Percentiles rank a stretch among this genome's conserved stretches.
phyloP scores from a whole-genome alignment of 2,888 invertebrate genomes.

The Steinernema carpocapsae region DNA sequence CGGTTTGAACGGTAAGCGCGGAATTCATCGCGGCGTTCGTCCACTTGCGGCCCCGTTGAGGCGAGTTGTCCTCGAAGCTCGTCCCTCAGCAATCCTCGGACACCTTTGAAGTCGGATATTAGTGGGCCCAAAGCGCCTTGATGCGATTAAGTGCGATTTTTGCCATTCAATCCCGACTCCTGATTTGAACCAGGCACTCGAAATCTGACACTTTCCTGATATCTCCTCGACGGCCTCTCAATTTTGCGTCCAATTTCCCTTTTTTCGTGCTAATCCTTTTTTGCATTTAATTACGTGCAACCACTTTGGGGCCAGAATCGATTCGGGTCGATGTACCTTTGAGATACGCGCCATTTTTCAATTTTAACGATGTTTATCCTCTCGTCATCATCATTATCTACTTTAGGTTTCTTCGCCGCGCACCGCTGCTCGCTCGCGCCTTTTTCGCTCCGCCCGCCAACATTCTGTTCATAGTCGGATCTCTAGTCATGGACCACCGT shows the following conservation, averaged over 20 bases:
- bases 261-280: too few species aligned
- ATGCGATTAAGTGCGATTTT: constrained; percentile 15
- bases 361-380: constrained; percentile 1
- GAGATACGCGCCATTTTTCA: constrained; percentile 30
- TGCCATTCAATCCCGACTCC: constrained; percentile 9
- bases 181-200: constrained; percentile 20
- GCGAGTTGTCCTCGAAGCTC: not conserved
- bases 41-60: not conserved
- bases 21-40: constrained; percentile 20
- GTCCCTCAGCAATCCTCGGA: not conserved
- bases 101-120: constrained; percentile 25
- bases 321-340: constrained; percentile 27
- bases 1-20: constrained; percentile 13
- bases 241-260: not conserved
- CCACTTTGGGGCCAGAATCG: not conserved
- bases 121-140: not conserved
- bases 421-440: constrained; percentile 28
- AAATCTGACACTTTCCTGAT: constrained; percentile 28
- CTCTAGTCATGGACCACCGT: constrained; percentile 44
- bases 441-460: constrained; percentile 33
- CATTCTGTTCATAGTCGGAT: constrained; percentile 44
- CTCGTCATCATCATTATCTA: constrained; percentile 12
- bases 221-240: constrained; percentile 4
- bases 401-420: constrained; percentile 30
- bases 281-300: not conserved